Evolutionary conservation across 1,140 invertebrate species (phyloP).

Genomic region (Delia radicum): DNA sequence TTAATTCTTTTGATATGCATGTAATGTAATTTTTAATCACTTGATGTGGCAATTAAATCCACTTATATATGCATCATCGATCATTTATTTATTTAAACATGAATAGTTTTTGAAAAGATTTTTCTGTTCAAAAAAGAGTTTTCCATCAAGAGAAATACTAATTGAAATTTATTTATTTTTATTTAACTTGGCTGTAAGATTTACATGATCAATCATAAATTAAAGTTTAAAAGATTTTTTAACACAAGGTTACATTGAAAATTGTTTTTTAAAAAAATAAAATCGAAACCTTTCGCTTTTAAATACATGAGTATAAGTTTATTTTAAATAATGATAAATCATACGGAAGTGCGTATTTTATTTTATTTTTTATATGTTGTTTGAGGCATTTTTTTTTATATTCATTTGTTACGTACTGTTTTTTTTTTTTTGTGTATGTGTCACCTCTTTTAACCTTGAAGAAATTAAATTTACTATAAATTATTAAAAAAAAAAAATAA

Average conservation of each 20-base stretch:
- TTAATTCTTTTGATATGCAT: not conserved
- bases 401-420: not conserved
- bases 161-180: not conserved
- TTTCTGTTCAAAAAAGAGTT: not conserved
- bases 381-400: not conserved
- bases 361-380: not conserved
- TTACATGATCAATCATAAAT: slow-evolving; percentile 13
- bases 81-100: not conserved
- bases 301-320: no score
- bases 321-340: slow-evolving; percentile 16
- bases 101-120: not conserved
- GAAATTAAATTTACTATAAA: not conserved
- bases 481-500: not conserved
- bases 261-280: not conserved
- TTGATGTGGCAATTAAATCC: slow-evolving; percentile 13
- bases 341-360: slow-evolving; percentile 22
- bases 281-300: slow-evolving; percentile 10
- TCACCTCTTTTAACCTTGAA: slow-evolving; percentile 20
- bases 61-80: slow-evolving; percentile 17
- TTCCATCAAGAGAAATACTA: not conserved
- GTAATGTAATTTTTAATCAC: not conserved
- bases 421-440: not conserved
- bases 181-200: not conserved
- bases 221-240: not conserved
- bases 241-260: slow-evolving; percentile 16